Conservation (phyloP, 2,888 invertebrate species). For the Galerucella nymphaeae region DNA sequence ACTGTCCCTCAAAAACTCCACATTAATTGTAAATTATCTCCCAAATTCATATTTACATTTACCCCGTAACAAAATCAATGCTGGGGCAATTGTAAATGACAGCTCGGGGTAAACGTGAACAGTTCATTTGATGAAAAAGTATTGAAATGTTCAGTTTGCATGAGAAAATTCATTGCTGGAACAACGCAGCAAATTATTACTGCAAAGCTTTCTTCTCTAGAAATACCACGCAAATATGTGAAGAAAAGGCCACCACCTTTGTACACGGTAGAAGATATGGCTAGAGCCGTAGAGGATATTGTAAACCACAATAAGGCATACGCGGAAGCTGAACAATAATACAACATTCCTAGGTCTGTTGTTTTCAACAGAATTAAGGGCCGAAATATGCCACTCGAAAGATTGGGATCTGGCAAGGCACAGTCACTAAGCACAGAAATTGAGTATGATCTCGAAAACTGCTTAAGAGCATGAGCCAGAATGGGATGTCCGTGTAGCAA, state of each 20-base stretch:
- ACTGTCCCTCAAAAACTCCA: too few relatives aligned
- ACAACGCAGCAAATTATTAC: background rate
- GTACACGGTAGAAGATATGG: too few relatives aligned
- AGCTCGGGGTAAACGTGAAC: background rate
- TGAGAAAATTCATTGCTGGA: background rate
- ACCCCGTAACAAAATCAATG: too few relatives aligned
- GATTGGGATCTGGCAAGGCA: background rate
- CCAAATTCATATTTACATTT: too few relatives aligned
- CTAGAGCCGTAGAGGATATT: too few relatives aligned
- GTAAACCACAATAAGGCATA: too few relatives aligned
- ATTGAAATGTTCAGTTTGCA: background rate
- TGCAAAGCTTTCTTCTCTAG: background rate
- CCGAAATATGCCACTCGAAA: background rate
- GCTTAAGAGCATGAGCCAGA: constrained; percentile 2
- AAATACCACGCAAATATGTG: too few relatives aligned
- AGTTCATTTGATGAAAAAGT: background rate
- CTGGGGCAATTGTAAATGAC: too few relatives aligned
- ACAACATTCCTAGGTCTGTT: background rate
- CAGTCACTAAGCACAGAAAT: too few relatives aligned
- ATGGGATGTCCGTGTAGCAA: background rate
- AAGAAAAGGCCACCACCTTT: too few relatives aligned
- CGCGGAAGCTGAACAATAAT: too few relatives aligned
- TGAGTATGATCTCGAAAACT: background rate
- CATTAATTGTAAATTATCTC: too few relatives aligned
- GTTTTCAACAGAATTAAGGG: background rate